Percentiles rank a stretch among this genome's conserved stretches.
Evolutionary conservation across 2,888 invertebrate species (phyloP).

Genomic region (Corbicula japonica): DNA sequence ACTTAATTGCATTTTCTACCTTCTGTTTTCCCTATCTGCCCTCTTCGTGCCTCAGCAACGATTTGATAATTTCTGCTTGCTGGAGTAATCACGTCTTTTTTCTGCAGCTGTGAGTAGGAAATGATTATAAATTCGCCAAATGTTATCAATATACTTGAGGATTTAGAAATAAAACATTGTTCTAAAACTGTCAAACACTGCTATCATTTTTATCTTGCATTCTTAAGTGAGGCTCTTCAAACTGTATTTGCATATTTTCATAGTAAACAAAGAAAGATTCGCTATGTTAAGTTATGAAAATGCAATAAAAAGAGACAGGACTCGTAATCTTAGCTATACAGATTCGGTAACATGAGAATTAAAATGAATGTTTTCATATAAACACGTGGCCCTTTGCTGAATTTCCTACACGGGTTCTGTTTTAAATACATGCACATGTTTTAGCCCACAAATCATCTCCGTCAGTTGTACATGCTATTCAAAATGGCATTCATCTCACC

Average conservation of each 20-base stretch:
- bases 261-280: conserved; percentile 60
- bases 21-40: conserved; percentile 19
- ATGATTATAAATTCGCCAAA: conserved; percentile 51
- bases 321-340: conserved; percentile 14
- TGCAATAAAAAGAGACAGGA: conserved; percentile 12
- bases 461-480: conserved; percentile 21
- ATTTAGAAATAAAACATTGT: conserved; percentile 64
- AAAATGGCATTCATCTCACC: conserved; percentile 1
- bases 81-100: not conserved
- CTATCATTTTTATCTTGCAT: conserved; percentile 51
- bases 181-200: conserved; percentile 62
- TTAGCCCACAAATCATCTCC: conserved; percentile 12
- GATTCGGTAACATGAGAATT: conserved; percentile 1
- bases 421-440: conserved; percentile 25
- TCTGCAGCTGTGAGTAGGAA: conserved; percentile 40
- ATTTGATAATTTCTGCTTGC: conserved; percentile 15
- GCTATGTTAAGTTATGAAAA: conserved; percentile 34
- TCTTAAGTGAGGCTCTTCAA: conserved; percentile 35
- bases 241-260: conserved; percentile 56
- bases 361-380: conserved; percentile 3
- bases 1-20: conserved; percentile 10
- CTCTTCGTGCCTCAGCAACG: conserved; percentile 3
- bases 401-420: conserved; percentile 17
- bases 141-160: conserved; percentile 54
- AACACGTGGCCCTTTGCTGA: conserved; percentile 27